Evolutionary conservation across 2,797 vertebrate genomes (phyloP).

Genomic region (Spheniscus humboldti): DNA sequence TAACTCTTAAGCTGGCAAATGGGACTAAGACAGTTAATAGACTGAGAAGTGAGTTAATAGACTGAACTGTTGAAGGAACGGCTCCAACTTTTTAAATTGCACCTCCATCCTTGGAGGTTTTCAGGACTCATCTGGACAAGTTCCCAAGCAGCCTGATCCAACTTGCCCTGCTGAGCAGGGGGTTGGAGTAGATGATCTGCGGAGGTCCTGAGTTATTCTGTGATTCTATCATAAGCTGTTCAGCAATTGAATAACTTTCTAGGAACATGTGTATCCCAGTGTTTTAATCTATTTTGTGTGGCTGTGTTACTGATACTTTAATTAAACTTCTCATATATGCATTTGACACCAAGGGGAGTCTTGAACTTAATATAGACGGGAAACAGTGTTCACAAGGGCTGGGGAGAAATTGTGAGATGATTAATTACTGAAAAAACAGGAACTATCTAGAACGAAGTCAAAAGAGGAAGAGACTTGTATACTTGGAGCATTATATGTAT

Average conservation of each 20-base stretch:
- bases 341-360: background rate
- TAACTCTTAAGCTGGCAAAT: background rate
- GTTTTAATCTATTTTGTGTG: background rate
- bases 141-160: background rate
- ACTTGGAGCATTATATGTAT: background rate
- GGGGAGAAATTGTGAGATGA: background rate
- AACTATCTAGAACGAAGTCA: background rate
- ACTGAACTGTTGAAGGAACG: background rate
- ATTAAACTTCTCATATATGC: background rate
- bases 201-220: background rate
- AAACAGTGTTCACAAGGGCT: background rate
- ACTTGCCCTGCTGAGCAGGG: background rate
- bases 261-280: background rate
- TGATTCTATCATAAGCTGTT: background rate
- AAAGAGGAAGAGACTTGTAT: background rate
- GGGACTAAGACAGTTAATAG: background rate
- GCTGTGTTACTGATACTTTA: background rate
- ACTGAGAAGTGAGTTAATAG: background rate
- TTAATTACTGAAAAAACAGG: background rate
- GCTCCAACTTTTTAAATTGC: background rate
- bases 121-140: background rate
- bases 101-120: background rate
- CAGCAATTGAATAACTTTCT: background rate
- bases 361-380: background rate
- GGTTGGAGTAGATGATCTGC: background rate